phyloP scores from a whole-genome alignment of 1,140 invertebrate genomes.

The Panagrolaimus sp. region DNA sequence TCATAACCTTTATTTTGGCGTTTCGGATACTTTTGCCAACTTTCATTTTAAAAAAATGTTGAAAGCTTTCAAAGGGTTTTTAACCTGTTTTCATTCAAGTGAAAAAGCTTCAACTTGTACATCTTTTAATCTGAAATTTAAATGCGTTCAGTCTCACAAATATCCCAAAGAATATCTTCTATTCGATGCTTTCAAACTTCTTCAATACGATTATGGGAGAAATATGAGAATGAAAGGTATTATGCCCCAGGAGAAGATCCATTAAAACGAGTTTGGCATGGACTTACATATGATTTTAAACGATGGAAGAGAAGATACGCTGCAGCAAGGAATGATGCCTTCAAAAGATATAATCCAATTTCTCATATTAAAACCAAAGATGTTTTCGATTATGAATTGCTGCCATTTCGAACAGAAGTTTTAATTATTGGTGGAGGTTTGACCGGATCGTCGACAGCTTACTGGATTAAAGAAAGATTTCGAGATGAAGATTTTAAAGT shows the following conservation, averaged over 20 bases:
- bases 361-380: conserved; percentile 52
- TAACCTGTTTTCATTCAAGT: no score
- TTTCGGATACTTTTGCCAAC: no score
- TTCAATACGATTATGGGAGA: conserved; percentile 32
- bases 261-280: conserved; percentile 52
- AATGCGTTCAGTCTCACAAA: no score
- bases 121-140: no score
- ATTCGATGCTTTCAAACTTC: background rate
- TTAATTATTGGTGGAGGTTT: conserved; percentile 86
- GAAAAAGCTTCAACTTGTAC: no score
- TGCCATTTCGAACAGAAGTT: conserved; percentile 68
- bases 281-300: conserved; percentile 54
- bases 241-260: conserved; percentile 57
- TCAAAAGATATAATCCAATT: conserved; percentile 49
- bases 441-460: conserved; percentile 83
- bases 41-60: no score
- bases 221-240: conserved; percentile 55
- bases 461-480: conserved; percentile 75
- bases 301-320: conserved; percentile 49
- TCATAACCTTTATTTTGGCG: no score
- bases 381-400: conserved; percentile 46
- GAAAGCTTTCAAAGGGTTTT: no score
- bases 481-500: conserved; percentile 67
- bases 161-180: no score
- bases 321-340: conserved; percentile 56